Evolutionary conservation across 2,113 vertebrate genomes (phyloP), one percentile per base, ranked within the genome.

Genomic region (Delphinapterus leucas): DNA sequence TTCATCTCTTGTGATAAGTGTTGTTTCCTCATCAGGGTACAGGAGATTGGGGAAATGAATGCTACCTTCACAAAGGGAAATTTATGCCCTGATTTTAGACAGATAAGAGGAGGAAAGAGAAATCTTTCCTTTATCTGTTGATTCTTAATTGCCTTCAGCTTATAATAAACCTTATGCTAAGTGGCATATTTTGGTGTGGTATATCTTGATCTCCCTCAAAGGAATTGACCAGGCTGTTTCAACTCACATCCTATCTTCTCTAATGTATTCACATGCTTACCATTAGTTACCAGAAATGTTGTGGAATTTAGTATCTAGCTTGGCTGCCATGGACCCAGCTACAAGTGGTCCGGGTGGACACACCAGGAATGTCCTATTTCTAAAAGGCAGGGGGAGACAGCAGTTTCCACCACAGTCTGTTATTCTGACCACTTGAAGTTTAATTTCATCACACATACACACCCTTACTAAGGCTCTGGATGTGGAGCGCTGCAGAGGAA

Each of bases 381-480:
- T 44, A 74, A 81, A 36, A 58, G 26, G 36, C 47, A 63, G 14
- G 4, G 26, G 14, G 47, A 70, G 9, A 4, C 21, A 20, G 38
- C 31, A 11, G 17, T 23, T 55, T 31, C 65, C 44, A 65, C 58
- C 23, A 18, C 2, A 15, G 8, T 15, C 41, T 44, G 63, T 33
- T 25, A 79, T 26, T 41, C 26, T 0, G 74, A 20, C 12, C n/a
- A 5, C 18, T 7, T 18, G 3, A 58, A 21, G 23, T 17, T 44
- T 5, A 8, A 2, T 25, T 12, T 26, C 2, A 10, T n/a, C 49
- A 8, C 23, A 21, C 33, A 7, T 8, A 25, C 31, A 33, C 77
- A 0, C 21, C 3, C 3, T 26, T 13, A 9, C 55, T 26, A 1
- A 65, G 6, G n/a, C 17, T n/a, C 44, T 65, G n/a, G 17, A 26